Conservation (phyloP, 2,888 invertebrate species). For the Octodonta nipae region DNA sequence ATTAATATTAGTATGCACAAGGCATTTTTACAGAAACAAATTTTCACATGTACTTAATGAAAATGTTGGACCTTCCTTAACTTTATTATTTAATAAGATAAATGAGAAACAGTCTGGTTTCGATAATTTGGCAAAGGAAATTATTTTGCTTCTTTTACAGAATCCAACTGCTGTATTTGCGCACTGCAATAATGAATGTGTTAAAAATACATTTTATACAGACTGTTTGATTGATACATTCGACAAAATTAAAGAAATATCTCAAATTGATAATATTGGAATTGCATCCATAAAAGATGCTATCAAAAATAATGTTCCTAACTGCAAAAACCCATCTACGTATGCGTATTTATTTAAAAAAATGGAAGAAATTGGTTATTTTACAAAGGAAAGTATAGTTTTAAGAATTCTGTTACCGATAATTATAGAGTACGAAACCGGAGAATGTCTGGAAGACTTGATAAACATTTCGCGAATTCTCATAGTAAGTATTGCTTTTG, state of each 20-base stretch:
- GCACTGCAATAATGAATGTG: conserved; percentile 22
- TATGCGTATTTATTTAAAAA: conserved; percentile 21
- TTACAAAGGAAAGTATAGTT: conserved; percentile 13
- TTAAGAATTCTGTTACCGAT: conserved; percentile 12
- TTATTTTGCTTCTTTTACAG: conserved; percentile 26
- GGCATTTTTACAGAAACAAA: conserved; percentile 24
- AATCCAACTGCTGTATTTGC: conserved; percentile 22
- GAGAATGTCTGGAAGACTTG: conserved; percentile 8
- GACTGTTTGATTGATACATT: conserved; percentile 17
- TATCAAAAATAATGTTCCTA: conserved; percentile 14
- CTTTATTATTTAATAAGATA: conserved; percentile 23
- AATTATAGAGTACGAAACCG: conserved; percentile 7
- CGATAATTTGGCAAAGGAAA: conserved; percentile 15
- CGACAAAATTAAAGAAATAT: conserved; percentile 15
- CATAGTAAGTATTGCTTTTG: no score
- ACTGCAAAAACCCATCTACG: conserved; percentile 17
- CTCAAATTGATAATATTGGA: conserved; percentile 20
- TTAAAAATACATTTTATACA: conserved; percentile 22
- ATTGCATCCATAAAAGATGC: conserved; percentile 17
- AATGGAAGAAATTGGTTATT: conserved; percentile 19
- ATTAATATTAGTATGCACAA: conserved; percentile 17
- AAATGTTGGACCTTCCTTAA: conserved; percentile 18
- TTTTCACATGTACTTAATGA: conserved; percentile 17
- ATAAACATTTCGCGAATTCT: conserved; percentile 10
- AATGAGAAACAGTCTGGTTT: conserved; percentile 7